A percentile compares a stretch with the other conserved stretches of the same genome.
Conservation (phyloP, 2,113 vertebrate genomes). For the Hyla sarda region DNA sequence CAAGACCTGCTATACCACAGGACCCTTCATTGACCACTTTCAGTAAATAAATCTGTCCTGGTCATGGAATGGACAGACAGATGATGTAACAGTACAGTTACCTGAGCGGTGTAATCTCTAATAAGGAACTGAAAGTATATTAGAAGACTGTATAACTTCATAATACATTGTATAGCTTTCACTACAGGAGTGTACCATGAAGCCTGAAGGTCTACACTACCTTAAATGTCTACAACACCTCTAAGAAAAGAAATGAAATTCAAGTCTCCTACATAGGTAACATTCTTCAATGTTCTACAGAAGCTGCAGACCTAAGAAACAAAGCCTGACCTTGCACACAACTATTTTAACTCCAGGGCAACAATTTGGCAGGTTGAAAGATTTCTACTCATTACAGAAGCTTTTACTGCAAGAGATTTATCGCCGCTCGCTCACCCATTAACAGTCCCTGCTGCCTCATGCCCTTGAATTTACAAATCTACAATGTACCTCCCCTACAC, state of each 20-base stretch:
- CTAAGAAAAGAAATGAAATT: neutral
- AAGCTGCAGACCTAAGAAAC: slow-evolving; percentile 41
- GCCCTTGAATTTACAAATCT: slow-evolving; percentile 62
- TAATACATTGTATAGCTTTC: neutral
- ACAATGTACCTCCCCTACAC: neutral
- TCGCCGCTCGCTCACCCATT: slow-evolving; percentile 69
- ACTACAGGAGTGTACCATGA: neutral
- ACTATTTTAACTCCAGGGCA: slow-evolving; percentile 56
- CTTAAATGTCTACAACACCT: neutral
- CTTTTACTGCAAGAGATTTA: slow-evolving; percentile 65
- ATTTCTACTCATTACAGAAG: slow-evolving; percentile 70
- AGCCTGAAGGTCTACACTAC: neutral
- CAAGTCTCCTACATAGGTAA: neutral
- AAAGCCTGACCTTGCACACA: slow-evolving; percentile 62
- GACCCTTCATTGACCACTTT: no score
- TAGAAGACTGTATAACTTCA: neutral
- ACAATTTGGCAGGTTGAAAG: slow-evolving; percentile 62
- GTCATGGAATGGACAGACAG: no score
- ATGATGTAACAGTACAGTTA: no score
- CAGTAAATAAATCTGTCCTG: no score
- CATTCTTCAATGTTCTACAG: slow-evolving; percentile 11
- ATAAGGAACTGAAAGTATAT: neutral
- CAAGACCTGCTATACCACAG: no score
- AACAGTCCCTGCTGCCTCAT: slow-evolving; percentile 67
- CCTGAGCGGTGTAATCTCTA: no score